Percentiles rank a stretch among this genome's conserved stretches.
Conservation (phyloP, 2,888 invertebrate genomes). For the Camptogramma bilineatum region DNA sequence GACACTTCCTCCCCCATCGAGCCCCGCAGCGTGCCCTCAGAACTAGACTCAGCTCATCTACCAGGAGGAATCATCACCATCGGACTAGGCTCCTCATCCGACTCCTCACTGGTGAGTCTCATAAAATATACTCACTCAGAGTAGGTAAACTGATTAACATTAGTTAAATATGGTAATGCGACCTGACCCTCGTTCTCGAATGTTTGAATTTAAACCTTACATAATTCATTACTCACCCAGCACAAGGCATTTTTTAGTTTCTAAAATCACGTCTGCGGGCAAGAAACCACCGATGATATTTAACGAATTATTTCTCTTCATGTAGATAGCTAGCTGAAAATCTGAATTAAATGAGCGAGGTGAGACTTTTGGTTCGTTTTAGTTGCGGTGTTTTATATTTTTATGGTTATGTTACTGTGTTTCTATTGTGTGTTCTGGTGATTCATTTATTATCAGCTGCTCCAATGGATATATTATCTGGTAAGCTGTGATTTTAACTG, state of each 20-base stretch:
- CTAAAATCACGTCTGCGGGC: slow-evolving; percentile 11
- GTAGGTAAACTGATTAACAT: slow-evolving; percentile 4
- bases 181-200: slow-evolving; percentile 23
- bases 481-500: slow-evolving; percentile 20
- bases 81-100: neutral
- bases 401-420: neutral
- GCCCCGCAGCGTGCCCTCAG: slow-evolving; percentile 5
- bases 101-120: slow-evolving; percentile 23
- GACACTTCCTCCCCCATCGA: neutral
- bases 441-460: slow-evolving; percentile 17
- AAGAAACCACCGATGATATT: slow-evolving; percentile 5
- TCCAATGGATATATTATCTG: slow-evolving; percentile 13
- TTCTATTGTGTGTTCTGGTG: slow-evolving; percentile 12
- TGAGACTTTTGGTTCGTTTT: slow-evolving; percentile 8
- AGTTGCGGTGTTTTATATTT: neutral
- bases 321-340: slow-evolving; percentile 20
- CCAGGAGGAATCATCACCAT: slow-evolving; percentile 17
- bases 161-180: slow-evolving; percentile 24
- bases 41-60: neutral
- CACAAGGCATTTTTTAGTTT: slow-evolving; percentile 22
- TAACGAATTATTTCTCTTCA: slow-evolving; percentile 3
- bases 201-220: slow-evolving; percentile 21
- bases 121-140: slow-evolving; percentile 9
- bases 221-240: slow-evolving; percentile 24
- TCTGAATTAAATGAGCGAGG: slow-evolving; percentile 33